Percentiles rank a stretch among this genome's conserved stretches.
phyloP scores from a whole-genome alignment of 1,140 invertebrate genomes.

The Pemphigus obesinymphae region DNA sequence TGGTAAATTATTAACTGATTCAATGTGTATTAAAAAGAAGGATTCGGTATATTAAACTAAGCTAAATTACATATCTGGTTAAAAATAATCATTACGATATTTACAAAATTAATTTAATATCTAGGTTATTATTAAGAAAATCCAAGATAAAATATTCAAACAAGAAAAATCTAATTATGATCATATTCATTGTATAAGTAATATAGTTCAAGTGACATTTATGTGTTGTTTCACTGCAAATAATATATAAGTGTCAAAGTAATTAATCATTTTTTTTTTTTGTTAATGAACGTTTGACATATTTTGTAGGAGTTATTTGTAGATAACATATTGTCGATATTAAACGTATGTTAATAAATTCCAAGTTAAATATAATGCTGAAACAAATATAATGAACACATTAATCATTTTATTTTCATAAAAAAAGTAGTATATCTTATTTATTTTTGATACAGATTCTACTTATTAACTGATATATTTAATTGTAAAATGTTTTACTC shows the following conservation, averaged over 20 bases:
- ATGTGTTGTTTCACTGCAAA: not conserved
- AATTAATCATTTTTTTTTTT: no score
- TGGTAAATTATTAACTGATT: not conserved
- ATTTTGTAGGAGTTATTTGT: not conserved
- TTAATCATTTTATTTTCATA: no score
- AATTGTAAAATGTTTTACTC: no score
- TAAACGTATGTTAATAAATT: not conserved
- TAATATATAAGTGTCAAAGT: no score
- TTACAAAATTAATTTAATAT: not conserved
- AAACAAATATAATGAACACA: no score
- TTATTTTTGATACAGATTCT: no score
- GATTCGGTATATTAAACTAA: not conserved
- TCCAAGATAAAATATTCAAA: not conserved
- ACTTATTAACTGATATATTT: no score
- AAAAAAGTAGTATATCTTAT: no score
- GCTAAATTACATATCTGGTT: not conserved
- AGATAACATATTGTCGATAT: not conserved
- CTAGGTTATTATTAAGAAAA: not conserved
- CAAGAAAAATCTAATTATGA: not conserved
- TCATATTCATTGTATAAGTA: not conserved
- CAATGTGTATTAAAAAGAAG: not conserved
- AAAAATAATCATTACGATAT: not conserved
- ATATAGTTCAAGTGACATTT: not conserved
- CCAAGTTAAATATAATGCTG: not conserved
- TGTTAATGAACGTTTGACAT: not conserved